Evolutionary conservation across 2,888 invertebrate species (phyloP).

Genomic region (Anaspis maculata): DNA sequence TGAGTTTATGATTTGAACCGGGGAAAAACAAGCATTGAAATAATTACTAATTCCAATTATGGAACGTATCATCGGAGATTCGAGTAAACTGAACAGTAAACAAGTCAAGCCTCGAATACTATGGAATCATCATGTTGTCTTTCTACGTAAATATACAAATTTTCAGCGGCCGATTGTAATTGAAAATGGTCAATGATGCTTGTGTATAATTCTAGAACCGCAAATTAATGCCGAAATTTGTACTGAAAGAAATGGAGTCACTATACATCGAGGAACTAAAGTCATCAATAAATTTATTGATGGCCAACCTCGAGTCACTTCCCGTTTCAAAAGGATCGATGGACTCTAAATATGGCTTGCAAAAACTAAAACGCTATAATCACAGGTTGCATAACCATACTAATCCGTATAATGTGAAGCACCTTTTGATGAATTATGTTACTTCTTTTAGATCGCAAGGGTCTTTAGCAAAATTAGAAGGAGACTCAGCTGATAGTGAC

Average conservation of each 20-base stretch:
- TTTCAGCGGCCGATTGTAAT: neutral
- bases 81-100: no score
- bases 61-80: no score
- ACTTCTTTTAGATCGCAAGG: slow-evolving; percentile 72
- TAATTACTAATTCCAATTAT: no score
- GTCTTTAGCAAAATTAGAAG: slow-evolving; percentile 86
- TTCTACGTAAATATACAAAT: slow-evolving; percentile 4
- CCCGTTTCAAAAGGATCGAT: slow-evolving; percentile 98
- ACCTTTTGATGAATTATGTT: slow-evolving; percentile 45
- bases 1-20: no score
- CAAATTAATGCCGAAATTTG: slow-evolving; percentile 97
- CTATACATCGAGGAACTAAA: slow-evolving; percentile 97
- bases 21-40: no score
- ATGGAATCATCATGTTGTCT: slow-evolving; percentile 15
- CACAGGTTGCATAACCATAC: slow-evolving; percentile 72
- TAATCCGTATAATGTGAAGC: slow-evolving; percentile 45
- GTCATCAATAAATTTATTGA: slow-evolving; percentile 93
- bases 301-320: slow-evolving; percentile 97
- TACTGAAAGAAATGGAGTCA: slow-evolving; percentile 99
- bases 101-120: no score
- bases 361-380: slow-evolving; percentile 97
- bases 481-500: slow-evolving; percentile 92
- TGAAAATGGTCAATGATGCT: slow-evolving; percentile 1
- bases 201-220: slow-evolving; percentile 59
- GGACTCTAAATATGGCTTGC: slow-evolving; percentile 94